These are phyloP conservation scores for Hafferia zeledoni DNA, from an alignment of 2,797 vertebrate species.

Conservation along the genomic window DNA sequence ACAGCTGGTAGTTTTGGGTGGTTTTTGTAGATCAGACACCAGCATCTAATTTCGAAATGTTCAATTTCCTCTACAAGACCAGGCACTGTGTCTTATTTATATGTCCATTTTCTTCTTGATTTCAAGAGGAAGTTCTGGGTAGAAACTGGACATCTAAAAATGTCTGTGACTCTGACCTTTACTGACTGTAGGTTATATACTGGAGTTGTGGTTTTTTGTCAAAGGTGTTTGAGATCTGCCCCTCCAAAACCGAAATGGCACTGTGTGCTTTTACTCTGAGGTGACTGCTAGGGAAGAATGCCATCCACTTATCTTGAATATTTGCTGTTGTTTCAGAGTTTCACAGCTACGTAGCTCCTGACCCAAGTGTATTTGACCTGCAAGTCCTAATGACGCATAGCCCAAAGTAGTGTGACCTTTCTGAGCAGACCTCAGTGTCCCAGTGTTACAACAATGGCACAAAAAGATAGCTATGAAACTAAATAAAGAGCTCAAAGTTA, in stretches of 20 bases:
- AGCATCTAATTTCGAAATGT: not conserved
- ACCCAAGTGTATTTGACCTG: not conserved
- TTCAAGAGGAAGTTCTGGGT: not conserved
- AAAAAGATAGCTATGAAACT: not conserved
- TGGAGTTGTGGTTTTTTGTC: not conserved
- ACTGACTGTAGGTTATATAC: not conserved
- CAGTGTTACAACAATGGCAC: not conserved
- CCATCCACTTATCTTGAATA: not conserved
- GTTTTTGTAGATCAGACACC: not conserved
- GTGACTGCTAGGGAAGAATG: not conserved
- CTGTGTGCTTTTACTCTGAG: not conserved
- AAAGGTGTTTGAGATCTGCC: not conserved
- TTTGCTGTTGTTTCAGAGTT: not conserved
- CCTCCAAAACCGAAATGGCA: not conserved
- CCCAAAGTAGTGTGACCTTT: not conserved
- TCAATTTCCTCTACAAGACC: not conserved
- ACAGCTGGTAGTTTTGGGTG: not conserved
- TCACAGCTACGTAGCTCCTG: not conserved
- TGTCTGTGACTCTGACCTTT: not conserved
- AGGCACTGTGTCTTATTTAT: not conserved
- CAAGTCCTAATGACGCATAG: not conserved
- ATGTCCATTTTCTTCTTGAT: not conserved
- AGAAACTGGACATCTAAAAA: not conserved
- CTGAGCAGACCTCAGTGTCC: not conserved
- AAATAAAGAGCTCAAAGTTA: constrained; percentile 38